These are phyloP conservation scores for Synaphobranchus kaupii DNA, from an alignment of 2,797 vertebrate genomes.

Conservation along the genomic window DNA sequence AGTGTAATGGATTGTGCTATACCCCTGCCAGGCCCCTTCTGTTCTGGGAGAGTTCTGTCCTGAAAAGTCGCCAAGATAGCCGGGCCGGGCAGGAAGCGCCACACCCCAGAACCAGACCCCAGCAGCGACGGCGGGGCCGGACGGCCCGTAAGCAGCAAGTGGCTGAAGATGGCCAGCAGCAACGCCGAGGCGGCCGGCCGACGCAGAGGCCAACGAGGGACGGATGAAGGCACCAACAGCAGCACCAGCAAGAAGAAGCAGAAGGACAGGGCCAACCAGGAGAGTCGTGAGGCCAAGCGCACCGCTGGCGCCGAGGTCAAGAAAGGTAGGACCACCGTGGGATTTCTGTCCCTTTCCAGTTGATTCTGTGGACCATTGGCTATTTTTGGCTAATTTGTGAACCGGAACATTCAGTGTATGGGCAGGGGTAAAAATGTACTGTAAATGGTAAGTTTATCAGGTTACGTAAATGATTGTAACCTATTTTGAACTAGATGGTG, in stretches of 20 bases:
- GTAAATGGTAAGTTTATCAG: neutral
- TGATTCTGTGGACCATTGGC: neutral
- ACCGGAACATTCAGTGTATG: neutral
- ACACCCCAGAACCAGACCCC: slow-evolving; percentile 97
- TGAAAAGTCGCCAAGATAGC: slow-evolving; percentile 99
- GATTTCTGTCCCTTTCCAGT: neutral
- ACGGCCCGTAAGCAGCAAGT: slow-evolving; percentile 89
- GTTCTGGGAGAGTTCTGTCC: slow-evolving; percentile 84
- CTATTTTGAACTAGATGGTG: neutral
- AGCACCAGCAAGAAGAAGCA: slow-evolving; percentile 92
- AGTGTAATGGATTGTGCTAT: slow-evolving; percentile 35
- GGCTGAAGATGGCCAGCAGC: slow-evolving; percentile 94
- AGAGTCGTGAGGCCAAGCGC: slow-evolving; percentile 90
- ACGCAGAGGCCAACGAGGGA: slow-evolving; percentile 75
- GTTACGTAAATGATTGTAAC: no score
- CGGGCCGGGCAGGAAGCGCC: slow-evolving; percentile 96
- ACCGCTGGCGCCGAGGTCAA: slow-evolving; percentile 63
- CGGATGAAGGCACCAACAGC: slow-evolving; percentile 77
- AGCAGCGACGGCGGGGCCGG: slow-evolving; percentile 87
- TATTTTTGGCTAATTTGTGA: neutral
- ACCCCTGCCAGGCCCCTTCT: slow-evolving; percentile 71
- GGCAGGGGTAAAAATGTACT: neutral
- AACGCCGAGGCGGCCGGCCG: slow-evolving; percentile 73
- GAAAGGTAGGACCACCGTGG: slow-evolving; percentile 70
- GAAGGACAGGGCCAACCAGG: slow-evolving; percentile 94